A percentile compares a stretch with the other conserved stretches of the same genome.
Conservation (phyloP, 2,797 vertebrate genomes). For the Chelon auratus region DNA sequence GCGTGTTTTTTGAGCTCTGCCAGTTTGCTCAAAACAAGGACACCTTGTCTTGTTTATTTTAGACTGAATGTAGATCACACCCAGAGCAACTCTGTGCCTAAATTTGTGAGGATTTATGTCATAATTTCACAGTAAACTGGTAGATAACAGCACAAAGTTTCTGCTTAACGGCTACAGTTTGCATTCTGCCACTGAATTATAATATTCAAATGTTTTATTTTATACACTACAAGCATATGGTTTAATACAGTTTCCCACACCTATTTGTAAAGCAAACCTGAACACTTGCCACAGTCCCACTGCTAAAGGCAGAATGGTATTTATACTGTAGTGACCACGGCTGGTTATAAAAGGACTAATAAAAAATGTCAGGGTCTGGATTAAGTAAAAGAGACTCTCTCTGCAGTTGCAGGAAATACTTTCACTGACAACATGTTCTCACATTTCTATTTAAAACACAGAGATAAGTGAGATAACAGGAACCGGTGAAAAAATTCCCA, state of each 20-base stretch:
- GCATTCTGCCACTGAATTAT: not conserved
- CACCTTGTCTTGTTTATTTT: too few relatives aligned
- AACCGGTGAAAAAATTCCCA: too few relatives aligned
- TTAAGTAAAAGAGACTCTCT: not conserved
- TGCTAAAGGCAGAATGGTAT: constrained; percentile 9
- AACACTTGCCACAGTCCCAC: not conserved
- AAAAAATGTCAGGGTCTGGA: not conserved
- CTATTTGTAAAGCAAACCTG: not conserved
- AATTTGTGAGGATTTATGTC: not conserved
- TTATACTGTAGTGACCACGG: constrained; percentile 1
- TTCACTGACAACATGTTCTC: not conserved
- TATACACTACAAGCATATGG: not conserved
- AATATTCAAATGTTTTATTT: not conserved
- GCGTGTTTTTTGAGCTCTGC: too few relatives aligned
- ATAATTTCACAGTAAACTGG: not conserved
- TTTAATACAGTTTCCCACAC: not conserved
- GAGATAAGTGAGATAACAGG: not conserved
- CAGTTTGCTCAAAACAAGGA: too few relatives aligned
- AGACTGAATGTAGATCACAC: not conserved
- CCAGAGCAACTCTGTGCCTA: not conserved
- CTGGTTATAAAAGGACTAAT: not conserved
- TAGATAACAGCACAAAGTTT: not conserved
- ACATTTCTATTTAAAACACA: not conserved
- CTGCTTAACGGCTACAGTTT: not conserved
- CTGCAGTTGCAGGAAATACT: not conserved